Percentiles rank a stretch among this genome's conserved stretches.
phyloP scores from a whole-genome alignment of 2,888 invertebrate species.

The Noctua comes region DNA sequence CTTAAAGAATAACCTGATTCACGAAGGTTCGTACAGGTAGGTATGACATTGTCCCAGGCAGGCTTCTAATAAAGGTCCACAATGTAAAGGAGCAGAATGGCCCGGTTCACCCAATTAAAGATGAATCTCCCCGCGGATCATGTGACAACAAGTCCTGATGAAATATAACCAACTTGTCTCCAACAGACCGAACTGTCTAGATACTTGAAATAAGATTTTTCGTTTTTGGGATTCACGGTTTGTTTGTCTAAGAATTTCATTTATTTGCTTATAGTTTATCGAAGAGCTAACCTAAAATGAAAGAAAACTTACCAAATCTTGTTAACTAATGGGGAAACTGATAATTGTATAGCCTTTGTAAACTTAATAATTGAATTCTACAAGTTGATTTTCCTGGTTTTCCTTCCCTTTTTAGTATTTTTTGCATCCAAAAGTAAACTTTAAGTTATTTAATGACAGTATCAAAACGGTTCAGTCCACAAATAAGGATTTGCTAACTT shows the following conservation, averaged over 20 bases:
- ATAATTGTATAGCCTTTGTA: background rate
- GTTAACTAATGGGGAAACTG: background rate
- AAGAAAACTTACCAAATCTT: background rate
- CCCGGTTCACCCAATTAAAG: slow-evolving; percentile 87
- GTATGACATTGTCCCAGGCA: slow-evolving; percentile 69
- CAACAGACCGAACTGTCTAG: slow-evolving; percentile 69
- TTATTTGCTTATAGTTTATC: background rate
- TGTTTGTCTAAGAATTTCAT: background rate
- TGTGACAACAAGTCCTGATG: slow-evolving; percentile 87
- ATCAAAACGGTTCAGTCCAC: slow-evolving; percentile 66
- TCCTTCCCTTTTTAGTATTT: background rate
- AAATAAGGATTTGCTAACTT: slow-evolving; percentile 70
- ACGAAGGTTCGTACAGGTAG: slow-evolving; percentile 61
- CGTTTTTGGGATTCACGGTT: background rate
- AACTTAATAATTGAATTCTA: background rate
- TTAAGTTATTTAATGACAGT: slow-evolving; percentile 22
- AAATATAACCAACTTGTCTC: slow-evolving; percentile 80
- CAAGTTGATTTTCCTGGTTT: background rate
- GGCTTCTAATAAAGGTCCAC: slow-evolving; percentile 75
- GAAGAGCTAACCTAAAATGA: background rate
- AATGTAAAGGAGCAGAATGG: slow-evolving; percentile 74
- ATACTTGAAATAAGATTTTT: slow-evolving; percentile 70
- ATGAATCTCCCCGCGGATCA: slow-evolving; percentile 87
- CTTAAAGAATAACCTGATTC: slow-evolving; percentile 50
- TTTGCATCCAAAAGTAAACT: background rate